A percentile compares a stretch with the other conserved stretches of the same genome.
Evolutionary conservation across 2,113 vertebrate species (phyloP).

Genomic region (Pelobates fuscus): DNA sequence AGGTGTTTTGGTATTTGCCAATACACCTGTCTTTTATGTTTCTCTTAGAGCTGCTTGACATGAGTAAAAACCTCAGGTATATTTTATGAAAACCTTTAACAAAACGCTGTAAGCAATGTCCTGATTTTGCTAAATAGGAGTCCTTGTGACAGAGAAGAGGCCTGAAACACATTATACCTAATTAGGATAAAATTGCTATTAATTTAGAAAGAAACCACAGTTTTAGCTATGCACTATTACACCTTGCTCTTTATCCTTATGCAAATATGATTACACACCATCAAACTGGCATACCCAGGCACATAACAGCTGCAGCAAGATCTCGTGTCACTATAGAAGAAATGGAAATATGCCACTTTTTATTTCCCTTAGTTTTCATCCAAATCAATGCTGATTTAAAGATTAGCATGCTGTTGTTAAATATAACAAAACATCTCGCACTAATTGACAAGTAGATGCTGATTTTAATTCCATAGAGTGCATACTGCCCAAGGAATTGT

Average conservation of each 20-base stretch:
- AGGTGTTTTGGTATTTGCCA: conserved; percentile 79
- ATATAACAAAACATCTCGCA: too few species aligned
- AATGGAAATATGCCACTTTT: conserved; percentile 63
- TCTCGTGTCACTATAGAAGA: conserved; percentile 65
- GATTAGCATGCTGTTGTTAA: too few species aligned
- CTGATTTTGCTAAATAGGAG: conserved; percentile 73
- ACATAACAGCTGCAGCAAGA: conserved; percentile 67
- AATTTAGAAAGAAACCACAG: conserved; percentile 70
- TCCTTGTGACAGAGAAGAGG: conserved; percentile 67
- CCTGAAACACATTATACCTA: conserved; percentile 69
- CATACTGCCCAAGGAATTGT: too few species aligned
- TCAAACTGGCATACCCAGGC: conserved; percentile 65
- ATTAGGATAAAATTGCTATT: conserved; percentile 76
- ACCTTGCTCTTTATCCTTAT: conserved; percentile 76
- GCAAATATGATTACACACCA: conserved; percentile 72
- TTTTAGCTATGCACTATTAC: conserved; percentile 66
- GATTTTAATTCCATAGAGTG: too few species aligned
- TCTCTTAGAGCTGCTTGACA: conserved; percentile 60
- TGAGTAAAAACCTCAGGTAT: conserved; percentile 60
- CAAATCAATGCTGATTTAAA: neutral
- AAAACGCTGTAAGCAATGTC: conserved; percentile 66
- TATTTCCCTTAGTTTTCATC: neutral
- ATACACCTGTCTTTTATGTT: conserved; percentile 70
- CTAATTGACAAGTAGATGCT: too few species aligned
- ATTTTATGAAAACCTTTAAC: conserved; percentile 66